Base-by-base conservation (phyloP, 2,888 invertebrate species). In the Lasioglossum vierecki region DNA sequence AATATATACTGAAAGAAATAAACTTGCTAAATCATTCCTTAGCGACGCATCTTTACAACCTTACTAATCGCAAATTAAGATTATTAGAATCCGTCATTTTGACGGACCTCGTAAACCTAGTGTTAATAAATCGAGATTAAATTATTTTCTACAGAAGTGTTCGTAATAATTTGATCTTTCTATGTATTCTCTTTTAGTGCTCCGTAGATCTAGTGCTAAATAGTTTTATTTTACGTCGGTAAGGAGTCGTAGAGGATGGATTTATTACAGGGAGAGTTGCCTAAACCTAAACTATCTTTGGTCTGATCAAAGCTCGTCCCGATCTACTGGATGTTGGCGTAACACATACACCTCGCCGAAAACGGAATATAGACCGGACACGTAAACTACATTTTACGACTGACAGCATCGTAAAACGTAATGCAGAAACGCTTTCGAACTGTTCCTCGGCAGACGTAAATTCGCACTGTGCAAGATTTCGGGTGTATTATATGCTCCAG, bases 351-450 rank as follows among this genome's bases (percentile, higher is more conserved):
- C 60, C 57, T 46, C 73, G 63, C 70, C 74, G 81, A 90, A 90
- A 88, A 90, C 86, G 83, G 84, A 80, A 83, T 80, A 71, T 80
- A 73, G 88, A 86, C 76, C 80, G 76, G 82, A 78, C 82, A 76
- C 76, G 83, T 82, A 90, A 90, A 89, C 89, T 89, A 76, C 83
- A 83, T 84, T 90, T 90, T 90, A 90, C 89, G 84, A 84, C 88
- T 78, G 80, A 68, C 83, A 82, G 75, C n/a, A 35, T 88, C 90
- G 88, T 90, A 90, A 90, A 90, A 82, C 79, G 87, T 91, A 90
- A 91, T 91, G 88, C 84, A 86, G 88, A 88, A 73, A 85, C 88
- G 91, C 84, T 91, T 85, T 75, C 84, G 79, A 82, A 77, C 79
- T 83, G 76, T 83, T 83, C 81, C 82, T 75, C 71, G 53, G 63